phyloP scores from a whole-genome alignment of 2,888 invertebrate genomes.

The Tenthredo distinguenda region DNA sequence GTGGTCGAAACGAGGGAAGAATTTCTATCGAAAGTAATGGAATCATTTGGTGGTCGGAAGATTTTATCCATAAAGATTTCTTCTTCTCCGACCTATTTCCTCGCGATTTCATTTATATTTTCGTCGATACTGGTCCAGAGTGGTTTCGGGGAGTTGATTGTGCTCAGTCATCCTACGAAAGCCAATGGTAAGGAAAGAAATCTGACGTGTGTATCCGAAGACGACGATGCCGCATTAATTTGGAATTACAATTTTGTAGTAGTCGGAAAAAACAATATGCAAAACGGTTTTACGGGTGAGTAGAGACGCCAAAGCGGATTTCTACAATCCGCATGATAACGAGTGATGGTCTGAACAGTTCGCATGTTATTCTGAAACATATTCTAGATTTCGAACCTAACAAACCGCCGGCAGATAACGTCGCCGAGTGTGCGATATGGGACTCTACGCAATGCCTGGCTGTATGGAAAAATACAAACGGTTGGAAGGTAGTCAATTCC shows the following conservation, averaged over 20 bases:
- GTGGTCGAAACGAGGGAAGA: not conserved
- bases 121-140: not conserved
- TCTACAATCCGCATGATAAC: not conserved
- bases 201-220: conserved; percentile 61
- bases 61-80: not conserved
- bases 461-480: conserved; percentile 36
- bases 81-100: not conserved
- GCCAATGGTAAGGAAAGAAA: not conserved
- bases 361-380: not conserved
- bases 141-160: conserved; percentile 46
- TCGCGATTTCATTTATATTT: not conserved
- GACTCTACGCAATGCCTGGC: conserved; percentile 42
- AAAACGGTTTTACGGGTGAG: not conserved
- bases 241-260: conserved; percentile 60
- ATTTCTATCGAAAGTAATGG: not conserved
- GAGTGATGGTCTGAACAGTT: not conserved
- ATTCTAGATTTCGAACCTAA: conserved; percentile 6
- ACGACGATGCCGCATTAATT: conserved; percentile 59
- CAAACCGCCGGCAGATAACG: conserved; percentile 31
- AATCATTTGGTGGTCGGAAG: not conserved
- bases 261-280: too few relatives aligned
- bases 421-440: not conserved
- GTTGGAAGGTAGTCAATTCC: conserved; percentile 61
- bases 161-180: conserved; percentile 35
- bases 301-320: not conserved